Evolutionary conservation across 2,888 invertebrate species (phyloP), one percentile per base, ranked within the genome.

Genomic region (Megalurothrips usitatus): DNA sequence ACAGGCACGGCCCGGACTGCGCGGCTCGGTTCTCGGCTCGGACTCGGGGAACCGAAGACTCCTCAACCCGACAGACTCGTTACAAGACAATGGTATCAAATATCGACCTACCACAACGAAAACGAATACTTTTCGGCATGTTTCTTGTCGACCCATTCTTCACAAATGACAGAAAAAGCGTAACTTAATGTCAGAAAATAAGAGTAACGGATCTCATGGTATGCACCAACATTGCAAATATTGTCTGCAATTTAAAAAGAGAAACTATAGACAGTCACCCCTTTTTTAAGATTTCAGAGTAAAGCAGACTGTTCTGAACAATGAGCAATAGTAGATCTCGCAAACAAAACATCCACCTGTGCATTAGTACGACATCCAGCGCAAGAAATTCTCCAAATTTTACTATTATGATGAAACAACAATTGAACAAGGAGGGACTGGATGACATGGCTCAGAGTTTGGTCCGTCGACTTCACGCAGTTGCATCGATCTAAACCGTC

Each of bases 31-130:
- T 68, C 58, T 19, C n/a, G 58, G 58, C 58, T 58, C 58, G 58
- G 58, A 58, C 58, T 43, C 34, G 34, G 34, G 19, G 58, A 58
- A 58, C 68, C 68, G 68, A 75, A 75, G 68, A 75, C 68, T 23
- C 68, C 10, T n/a, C 58, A 58, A 58, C 58, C 58, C 58, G 14
- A 58, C 58, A 58, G 19, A 58, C 19, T 58, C 58, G 19, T 58
- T n/a, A 58, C 58, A 58, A 58, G 17, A 58, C n/a, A n/a, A 43
- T 43, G 34, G 34, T 19, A 58, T 52, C 14, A 52, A 12, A 52
- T 52, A 4, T 58, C 58, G 58, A 19, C 58, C 58, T 58, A 19
- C 58, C 58, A 58, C 34, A 43, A 43, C 34, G 34, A 43, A 43
- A 43, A 58, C 58, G 58, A n/a, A 58, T 14, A 58, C n/a, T n/a